phyloP scores from a whole-genome alignment of 2,797 vertebrate species.

The Etheostoma nigrum region DNA sequence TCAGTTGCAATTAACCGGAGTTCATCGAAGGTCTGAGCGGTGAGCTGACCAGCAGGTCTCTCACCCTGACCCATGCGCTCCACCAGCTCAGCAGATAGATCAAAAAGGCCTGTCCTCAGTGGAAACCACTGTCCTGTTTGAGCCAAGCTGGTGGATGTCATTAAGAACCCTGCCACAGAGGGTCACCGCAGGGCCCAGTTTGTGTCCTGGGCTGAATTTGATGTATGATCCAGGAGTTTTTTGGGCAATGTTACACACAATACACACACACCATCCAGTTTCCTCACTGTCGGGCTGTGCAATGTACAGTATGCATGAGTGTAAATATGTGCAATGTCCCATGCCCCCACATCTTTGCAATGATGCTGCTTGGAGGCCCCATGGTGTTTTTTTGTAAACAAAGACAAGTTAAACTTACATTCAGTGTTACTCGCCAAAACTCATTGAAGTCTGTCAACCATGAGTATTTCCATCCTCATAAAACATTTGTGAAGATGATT shows the following conservation, averaged over 20 bases:
- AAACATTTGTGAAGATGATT: neutral
- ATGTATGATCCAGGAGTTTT: slow-evolving; percentile 70
- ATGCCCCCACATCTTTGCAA: neutral
- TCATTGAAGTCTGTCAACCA: too few species aligned
- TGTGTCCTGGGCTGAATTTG: slow-evolving; percentile 71
- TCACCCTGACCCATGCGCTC: slow-evolving; percentile 84
- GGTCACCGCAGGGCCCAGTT: slow-evolving; percentile 71
- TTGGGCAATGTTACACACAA: slow-evolving; percentile 54
- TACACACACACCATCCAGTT: slow-evolving; percentile 24
- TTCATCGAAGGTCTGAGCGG: slow-evolving; percentile 66
- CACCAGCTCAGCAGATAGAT: slow-evolving; percentile 83
- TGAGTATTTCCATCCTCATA: neutral
- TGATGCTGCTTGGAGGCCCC: neutral
- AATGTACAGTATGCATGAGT: slow-evolving; percentile 1
- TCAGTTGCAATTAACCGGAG: slow-evolving; percentile 73
- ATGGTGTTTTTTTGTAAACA: neutral
- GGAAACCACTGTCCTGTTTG: slow-evolving; percentile 65
- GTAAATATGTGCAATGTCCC: neutral
- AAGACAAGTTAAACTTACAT: neutral
- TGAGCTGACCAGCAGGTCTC: slow-evolving; percentile 70
- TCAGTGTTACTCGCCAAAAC: neutral
- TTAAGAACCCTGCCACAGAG: slow-evolving; percentile 78
- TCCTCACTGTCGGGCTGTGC: neutral
- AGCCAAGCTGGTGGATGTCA: slow-evolving; percentile 76
- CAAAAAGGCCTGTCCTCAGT: slow-evolving; percentile 77